Evolutionary conservation across 2,113 vertebrate genomes (phyloP).

Genomic region (Lynx canadensis): DNA sequence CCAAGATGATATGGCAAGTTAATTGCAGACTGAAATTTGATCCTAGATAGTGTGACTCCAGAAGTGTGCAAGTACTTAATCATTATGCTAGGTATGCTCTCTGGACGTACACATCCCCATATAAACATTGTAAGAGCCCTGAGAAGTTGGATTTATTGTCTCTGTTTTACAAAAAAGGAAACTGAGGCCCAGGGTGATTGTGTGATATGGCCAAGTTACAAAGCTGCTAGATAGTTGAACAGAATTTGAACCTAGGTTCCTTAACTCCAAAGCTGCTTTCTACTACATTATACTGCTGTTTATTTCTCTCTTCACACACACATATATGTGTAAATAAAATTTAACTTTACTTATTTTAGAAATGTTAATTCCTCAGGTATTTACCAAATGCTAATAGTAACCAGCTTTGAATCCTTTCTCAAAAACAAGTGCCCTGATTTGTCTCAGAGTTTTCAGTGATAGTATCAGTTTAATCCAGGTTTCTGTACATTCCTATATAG

Average conservation of each 20-base stretch:
- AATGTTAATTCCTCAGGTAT: background rate
- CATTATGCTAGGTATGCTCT: background rate
- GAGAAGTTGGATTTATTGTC: background rate
- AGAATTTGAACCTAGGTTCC: slow-evolving; percentile 41
- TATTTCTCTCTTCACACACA: background rate
- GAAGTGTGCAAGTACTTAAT: background rate
- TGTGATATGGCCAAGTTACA: slow-evolving; percentile 11
- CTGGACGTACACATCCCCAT: background rate
- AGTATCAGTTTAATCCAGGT: slow-evolving; percentile 30
- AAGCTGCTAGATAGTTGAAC: background rate
- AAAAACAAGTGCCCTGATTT: background rate
- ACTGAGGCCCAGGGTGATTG: background rate
- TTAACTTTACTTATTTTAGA: slow-evolving; percentile 35
- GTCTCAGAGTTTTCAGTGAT: slow-evolving; percentile 8
- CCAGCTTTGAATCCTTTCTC: slow-evolving; percentile 25
- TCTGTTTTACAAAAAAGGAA: slow-evolving; percentile 47
- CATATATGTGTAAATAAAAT: background rate
- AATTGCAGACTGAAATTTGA: background rate
- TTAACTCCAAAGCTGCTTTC: slow-evolving; percentile 14
- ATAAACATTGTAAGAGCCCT: background rate
- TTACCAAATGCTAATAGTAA: background rate
- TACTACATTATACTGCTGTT: background rate
- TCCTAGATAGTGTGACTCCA: background rate
- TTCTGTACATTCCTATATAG: background rate
- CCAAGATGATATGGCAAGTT: background rate